These are phyloP conservation scores for Periophthalmus modestus DNA, from an alignment of 2,113 vertebrate genomes.

Conservation along the genomic window DNA sequence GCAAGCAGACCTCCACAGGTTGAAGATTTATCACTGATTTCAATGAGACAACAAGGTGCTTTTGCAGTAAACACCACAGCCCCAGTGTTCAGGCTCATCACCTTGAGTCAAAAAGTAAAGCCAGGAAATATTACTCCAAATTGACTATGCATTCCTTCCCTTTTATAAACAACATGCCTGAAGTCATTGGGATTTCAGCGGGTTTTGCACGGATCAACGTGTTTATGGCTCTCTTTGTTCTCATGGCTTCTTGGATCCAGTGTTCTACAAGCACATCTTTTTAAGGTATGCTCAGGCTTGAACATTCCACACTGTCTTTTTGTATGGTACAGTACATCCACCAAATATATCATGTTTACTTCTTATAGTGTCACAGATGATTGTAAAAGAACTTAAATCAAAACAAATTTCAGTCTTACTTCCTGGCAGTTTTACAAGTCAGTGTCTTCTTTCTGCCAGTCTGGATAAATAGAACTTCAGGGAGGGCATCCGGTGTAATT, in stretches of 20 bases:
- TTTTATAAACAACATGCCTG: constrained; percentile 38
- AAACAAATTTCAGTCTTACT: neutral
- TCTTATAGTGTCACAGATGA: neutral
- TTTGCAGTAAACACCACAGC: constrained; percentile 29
- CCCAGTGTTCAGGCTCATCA: constrained; percentile 20
- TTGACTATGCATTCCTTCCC: constrained; percentile 22
- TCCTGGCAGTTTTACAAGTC: neutral
- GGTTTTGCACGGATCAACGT: constrained; percentile 16
- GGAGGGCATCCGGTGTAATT: neutral
- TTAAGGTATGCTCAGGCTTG: neutral
- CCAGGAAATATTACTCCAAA: constrained; percentile 21
- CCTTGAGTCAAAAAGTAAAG: constrained; percentile 9
- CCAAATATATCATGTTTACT: neutral
- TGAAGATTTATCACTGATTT: constrained; percentile 47
- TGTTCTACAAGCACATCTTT: constrained; percentile 9
- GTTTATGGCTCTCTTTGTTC: constrained; percentile 27
- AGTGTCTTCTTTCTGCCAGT: neutral
- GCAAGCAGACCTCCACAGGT: constrained; percentile 20
- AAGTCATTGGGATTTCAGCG: constrained; percentile 16
- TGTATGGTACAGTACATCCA: neutral
- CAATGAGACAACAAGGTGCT: constrained; percentile 18
- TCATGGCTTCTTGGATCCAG: constrained; percentile 23
- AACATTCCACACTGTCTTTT: neutral
- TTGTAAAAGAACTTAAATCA: neutral
- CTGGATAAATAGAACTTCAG: neutral